Evolutionary conservation across 92 coral and sea anemone species (phyloP), one percentile per base, ranked within the genome.

Genomic region (Ricordea florida): DNA sequence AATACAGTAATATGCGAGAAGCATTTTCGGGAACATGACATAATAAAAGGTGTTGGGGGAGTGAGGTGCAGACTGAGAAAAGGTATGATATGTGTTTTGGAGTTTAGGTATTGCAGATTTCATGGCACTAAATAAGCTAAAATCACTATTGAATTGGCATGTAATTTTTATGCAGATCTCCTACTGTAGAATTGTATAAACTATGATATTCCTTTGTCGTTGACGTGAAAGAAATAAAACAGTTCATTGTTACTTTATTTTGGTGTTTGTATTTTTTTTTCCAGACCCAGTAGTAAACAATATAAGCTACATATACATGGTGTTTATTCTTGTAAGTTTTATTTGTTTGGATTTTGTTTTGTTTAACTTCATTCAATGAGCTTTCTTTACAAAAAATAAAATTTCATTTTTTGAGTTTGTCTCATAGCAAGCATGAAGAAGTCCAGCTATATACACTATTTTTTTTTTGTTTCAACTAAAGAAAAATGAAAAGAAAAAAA

Each of bases 11-110:
- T 76, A 18, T 66, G 84, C 41, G 76, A 78, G 31, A 37, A 63
- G 15, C 84, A 67, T 66, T 66, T 57, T 46, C 30, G 60, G 76
- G 56, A 78, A 78, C 66, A 78, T 22, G 84, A 78, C 22, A 78
- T 66, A 33, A 57, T 64, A 10, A 52, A 42, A 67, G 72, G 66
- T 65, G 23, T 57, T 64, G 84, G 84, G 51, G 76, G 84, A 78
- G 67, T 62, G 58, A 78, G 84, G 65, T 21, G 57, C 58, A 41
- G 50, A 53, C 21, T 66, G 57, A 78, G 59, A 11, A 50, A 38
- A 68, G 57, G 52, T 64, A n/a, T 18, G 18, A 14, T 24, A 1
- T 23, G 15, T 40, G 33, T 18, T 14, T 26, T 13, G 29, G 40
- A 15, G 11, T 17, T 21, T 52, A 25, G 14, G 10, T 10, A 22